Base-by-base conservation (phyloP, 2,888 invertebrate genomes). In the Pseudococcus viburni region DNA sequence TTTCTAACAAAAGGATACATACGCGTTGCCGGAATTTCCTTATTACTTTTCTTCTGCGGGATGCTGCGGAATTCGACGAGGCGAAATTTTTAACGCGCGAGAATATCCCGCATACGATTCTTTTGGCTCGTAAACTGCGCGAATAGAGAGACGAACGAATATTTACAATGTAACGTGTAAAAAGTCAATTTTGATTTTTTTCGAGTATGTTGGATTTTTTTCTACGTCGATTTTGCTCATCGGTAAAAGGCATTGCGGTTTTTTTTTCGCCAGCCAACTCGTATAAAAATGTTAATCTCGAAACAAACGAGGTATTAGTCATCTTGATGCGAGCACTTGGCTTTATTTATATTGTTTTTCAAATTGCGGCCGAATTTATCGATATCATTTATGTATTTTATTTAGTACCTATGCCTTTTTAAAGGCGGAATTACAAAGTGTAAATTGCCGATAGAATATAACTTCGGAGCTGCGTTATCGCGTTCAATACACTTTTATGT, bases 1-100 rank as follows among this genome's bases (percentile, higher is more conserved):
- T 85, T 85, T 85, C 59, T 59, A 85, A 85, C 85, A 85, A 85
- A 85, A 85, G 85, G 80, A 80, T 80, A 80, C 80, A 80, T 80
- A 39, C 80, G 80, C 80, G 80, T 46, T 42, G 80, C 80, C 80
- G 80, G 80, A 80, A 80, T 80, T 80, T 80, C 80, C 80, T 80
- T 80, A 80, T 80, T 80, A 80, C 80, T 80, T 80, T 80, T 80
- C 80, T 80, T 80, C 80, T 42, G 33, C 26, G 26, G 26, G n/a
- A 42, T 80, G 80, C 26, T 33, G 26, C 26, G 26, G 80, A 80
- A 80, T 80, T 42, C 80, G 80, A 80, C 42, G 80, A 80, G 42
- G 80, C 80, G 80, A 80, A 42, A 80, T 80, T 39, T 80, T 80
- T 42, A 80, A 80, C 80, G 80, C 80, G 46, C 42, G 80, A 80